A percentile compares a stretch with the other conserved stretches of the same genome.
Conservation (phyloP, 1,140 invertebrate genomes). For the Spodoptera litura region DNA sequence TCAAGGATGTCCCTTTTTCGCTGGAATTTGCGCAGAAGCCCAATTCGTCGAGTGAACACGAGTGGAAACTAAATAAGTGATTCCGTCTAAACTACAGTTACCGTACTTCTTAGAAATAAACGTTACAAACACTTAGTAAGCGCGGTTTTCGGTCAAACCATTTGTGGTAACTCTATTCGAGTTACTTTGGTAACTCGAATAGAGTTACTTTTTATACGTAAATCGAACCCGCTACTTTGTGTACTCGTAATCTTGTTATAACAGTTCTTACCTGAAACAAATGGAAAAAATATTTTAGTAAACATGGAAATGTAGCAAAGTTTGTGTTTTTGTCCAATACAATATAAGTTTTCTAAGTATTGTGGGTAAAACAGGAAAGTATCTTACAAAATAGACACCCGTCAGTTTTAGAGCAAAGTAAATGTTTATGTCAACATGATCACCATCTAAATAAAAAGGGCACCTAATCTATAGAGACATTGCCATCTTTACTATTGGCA, state of each 20-base stretch:
- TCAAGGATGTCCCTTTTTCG: not conserved
- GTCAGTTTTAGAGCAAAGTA: no score
- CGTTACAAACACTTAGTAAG: not conserved
- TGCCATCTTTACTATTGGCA: no score
- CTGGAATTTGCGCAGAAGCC: no score
- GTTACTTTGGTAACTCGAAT: no score
- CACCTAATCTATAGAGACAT: no score
- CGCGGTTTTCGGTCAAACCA: conserved; percentile 25
- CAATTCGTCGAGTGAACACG: not conserved
- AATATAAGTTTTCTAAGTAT: not conserved
- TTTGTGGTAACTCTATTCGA: no score
- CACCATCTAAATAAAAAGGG: no score
- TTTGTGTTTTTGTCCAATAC: not conserved
- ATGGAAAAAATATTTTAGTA: conserved; percentile 14
- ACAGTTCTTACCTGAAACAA: conserved; percentile 43
- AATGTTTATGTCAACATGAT: no score
- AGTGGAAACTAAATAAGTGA: conserved; percentile 3
- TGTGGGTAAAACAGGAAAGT: no score
- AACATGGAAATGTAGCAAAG: not conserved
- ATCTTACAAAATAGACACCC: no score
- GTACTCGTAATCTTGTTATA: not conserved
- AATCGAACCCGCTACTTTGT: not conserved
- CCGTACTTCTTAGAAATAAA: not conserved
- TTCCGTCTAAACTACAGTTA: not conserved
- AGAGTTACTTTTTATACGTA: not conserved